Evolutionary conservation across 2,888 invertebrate genomes (phyloP), one percentile per base, ranked within the genome.

Genomic region (Anticlea derivata): DNA sequence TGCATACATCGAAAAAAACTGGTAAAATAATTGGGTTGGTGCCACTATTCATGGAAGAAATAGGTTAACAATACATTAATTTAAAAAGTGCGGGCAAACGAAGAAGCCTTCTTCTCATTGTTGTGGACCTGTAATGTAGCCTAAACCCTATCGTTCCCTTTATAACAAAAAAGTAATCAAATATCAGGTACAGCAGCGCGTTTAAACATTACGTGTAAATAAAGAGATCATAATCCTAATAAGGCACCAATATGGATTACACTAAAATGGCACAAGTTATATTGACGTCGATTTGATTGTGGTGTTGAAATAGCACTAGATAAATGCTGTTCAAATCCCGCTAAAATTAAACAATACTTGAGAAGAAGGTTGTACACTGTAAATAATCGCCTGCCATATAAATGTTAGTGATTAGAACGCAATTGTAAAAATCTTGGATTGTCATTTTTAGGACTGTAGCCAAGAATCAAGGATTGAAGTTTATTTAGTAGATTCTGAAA

Each of bases 241-340:
- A 45, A 29, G 37, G 45, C 35, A 35, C 35, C 6, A 35, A 20
- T 12, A n/a, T 10, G 22, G 22, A 12, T 26, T 17, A 30, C 4
- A 13, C 24, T 29, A 35, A 8, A 26, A 34, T 13, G 27, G 6
- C 22, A 22, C 5, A 37, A 26, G 43, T 20, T 17, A 26, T 26
- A 26, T 35, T 34, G 27, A 35, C 27, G 12, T 35, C 44, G 44
- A 35, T 44, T 44, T 35, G 44, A 35, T 44, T 35, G n/a, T 4
- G 1, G 24, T 37, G 34, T n/a, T 1, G 17, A 31, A 13, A 5
- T 7, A 20, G n/a, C n/a, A n/a, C n/a, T n/a, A n/a, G n/a, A n/a
- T n/a, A n/a, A n/a, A n/a, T n/a, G n/a, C n/a, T n/a, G n/a, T n/a
- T n/a, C n/a, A n/a, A n/a, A n/a, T n/a, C n/a, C n/a, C n/a, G n/a